phyloP scores from a whole-genome alignment of 1,140 invertebrate species.

The Hylaeus volcanicus region DNA sequence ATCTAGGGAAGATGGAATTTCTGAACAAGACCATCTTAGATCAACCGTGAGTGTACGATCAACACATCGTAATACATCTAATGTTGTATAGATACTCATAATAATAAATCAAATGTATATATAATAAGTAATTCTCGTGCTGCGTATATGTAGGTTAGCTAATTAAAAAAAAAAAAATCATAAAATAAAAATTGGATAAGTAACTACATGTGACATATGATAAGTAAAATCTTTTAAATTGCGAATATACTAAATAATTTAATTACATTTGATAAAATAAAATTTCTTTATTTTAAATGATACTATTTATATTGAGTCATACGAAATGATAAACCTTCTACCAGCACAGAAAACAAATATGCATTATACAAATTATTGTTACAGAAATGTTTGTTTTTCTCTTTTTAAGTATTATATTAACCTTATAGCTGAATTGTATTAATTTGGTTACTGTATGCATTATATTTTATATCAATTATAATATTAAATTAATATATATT shows the following conservation, averaged over 20 bases:
- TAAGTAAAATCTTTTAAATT: not conserved
- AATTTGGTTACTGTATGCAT: too few species aligned
- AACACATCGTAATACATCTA: constrained; percentile 17
- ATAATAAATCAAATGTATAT: constrained; percentile 8
- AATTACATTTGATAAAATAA: not conserved
- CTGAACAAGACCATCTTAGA: constrained; percentile 65
- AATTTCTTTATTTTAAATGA: too few species aligned
- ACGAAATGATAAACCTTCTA: too few species aligned
- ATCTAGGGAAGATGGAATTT: constrained; percentile 45
- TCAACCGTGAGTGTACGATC: constrained; percentile 43
- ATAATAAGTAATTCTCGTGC: not conserved
- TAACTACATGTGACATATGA: not conserved
- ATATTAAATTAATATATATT: too few species aligned
- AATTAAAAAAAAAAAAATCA: not conserved
- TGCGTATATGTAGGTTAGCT: too few species aligned
- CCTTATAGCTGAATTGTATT: too few species aligned
- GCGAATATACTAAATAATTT: not conserved
- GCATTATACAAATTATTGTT: too few species aligned
- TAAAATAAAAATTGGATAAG: constrained; percentile 1
- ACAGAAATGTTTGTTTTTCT: too few species aligned
- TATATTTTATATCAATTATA: too few species aligned
- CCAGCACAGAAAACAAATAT: too few species aligned
- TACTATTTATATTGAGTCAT: too few species aligned
- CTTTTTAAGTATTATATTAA: too few species aligned
- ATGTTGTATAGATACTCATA: constrained; percentile 29